These are phyloP conservation scores for Odocoileus virginianus DNA, from an alignment of 2,113 vertebrate genomes.

Conservation along the genomic window DNA sequence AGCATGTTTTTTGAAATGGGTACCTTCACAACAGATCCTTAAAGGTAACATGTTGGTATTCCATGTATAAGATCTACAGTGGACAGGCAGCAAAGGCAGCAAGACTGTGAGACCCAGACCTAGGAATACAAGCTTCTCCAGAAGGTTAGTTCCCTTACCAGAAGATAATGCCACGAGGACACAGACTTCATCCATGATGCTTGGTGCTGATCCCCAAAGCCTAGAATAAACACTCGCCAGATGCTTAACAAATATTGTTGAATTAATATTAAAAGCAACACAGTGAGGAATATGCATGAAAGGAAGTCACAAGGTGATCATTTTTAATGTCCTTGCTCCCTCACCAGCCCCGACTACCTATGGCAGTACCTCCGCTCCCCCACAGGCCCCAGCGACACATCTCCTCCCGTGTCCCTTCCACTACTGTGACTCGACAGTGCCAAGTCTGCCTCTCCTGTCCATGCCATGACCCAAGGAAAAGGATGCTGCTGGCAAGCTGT, in stretches of 20 bases:
- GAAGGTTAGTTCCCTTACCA: neutral
- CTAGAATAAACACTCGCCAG: neutral
- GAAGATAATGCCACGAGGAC: neutral
- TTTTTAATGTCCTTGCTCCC: neutral
- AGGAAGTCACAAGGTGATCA: neutral
- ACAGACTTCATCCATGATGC: neutral
- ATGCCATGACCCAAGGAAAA: neutral
- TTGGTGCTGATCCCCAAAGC: neutral
- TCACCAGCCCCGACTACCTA: no score
- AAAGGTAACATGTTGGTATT: neutral
- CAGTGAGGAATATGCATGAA: neutral
- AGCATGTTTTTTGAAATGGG: neutral
- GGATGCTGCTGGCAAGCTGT: neutral
- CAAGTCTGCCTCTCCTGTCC: neutral
- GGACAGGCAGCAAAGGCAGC: neutral
- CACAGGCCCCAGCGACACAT: no score
- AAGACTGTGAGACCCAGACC: neutral
- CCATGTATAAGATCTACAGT: neutral
- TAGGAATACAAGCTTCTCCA: neutral
- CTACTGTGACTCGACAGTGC: no score
- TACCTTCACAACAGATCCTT: neutral
- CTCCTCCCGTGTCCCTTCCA: neutral
- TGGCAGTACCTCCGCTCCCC: neutral
- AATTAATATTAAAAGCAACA: neutral
- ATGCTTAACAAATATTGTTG: neutral